phyloP scores from a whole-genome alignment of 2,113 vertebrate species.

The Psittacula cyanocephala region DNA sequence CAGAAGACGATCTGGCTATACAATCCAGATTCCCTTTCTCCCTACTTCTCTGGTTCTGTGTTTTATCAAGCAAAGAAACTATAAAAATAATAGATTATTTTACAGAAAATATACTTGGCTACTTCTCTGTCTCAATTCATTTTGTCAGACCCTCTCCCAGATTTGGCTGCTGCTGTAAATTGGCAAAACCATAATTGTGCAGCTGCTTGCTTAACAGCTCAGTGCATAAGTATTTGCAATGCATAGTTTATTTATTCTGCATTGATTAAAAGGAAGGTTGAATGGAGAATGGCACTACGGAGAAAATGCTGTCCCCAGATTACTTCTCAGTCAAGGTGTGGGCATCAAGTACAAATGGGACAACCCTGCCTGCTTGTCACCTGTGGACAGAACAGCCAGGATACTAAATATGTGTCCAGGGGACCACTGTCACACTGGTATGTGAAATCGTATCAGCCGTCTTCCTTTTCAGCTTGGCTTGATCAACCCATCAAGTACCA shows the following conservation, averaged over 20 bases:
- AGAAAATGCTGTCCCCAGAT: neutral
- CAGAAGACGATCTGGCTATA: neutral
- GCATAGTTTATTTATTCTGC: neutral
- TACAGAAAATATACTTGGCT: neutral
- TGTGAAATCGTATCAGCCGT: fast-evolving
- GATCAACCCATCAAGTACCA: neutral
- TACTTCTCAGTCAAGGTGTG: neutral
- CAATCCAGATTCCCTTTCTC: neutral
- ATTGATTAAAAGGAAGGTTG: neutral
- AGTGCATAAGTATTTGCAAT: fast-evolving
- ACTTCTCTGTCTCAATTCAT: neutral
- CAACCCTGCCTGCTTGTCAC: neutral
- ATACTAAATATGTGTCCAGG: neutral
- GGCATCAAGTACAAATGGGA: neutral
- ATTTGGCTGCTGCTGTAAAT: neutral
- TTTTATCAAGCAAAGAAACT: neutral
- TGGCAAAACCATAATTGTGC: neutral
- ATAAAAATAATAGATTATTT: neutral
- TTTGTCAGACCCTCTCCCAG: neutral
- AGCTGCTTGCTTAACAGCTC: neutral
- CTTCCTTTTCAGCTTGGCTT: neutral
- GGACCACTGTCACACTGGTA: neutral
- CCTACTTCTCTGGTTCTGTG: neutral
- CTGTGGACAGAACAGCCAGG: neutral
- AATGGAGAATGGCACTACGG: neutral